Conservation (phyloP, 2,888 invertebrate species). For the Rhaphigaster nebulosa region DNA sequence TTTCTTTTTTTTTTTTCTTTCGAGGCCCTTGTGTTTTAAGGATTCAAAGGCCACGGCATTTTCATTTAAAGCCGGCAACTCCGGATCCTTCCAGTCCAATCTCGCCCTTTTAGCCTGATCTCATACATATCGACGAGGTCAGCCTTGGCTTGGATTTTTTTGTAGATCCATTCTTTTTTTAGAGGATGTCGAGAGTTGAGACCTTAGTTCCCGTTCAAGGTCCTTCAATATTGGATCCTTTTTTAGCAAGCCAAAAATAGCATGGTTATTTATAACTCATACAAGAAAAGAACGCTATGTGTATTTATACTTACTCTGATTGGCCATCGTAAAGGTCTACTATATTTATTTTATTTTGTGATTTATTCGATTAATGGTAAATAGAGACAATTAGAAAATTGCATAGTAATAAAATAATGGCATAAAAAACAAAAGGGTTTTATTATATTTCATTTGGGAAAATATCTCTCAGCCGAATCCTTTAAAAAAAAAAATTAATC, state of each 20-base stretch:
- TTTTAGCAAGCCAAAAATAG: background rate
- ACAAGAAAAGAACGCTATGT: background rate
- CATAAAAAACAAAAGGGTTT: too few species aligned
- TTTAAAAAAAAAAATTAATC: too few species aligned
- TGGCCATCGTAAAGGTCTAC: background rate
- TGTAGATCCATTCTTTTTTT: background rate
- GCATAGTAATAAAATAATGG: too few species aligned
- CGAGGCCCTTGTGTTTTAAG: conserved; percentile 1
- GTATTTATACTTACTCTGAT: background rate
- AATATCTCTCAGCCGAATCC: too few species aligned
- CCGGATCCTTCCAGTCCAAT: background rate
- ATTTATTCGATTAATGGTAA: background rate
- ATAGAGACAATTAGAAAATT: background rate
- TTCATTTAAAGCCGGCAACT: background rate
- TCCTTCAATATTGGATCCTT: background rate
- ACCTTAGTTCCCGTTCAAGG: background rate
- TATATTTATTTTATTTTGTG: background rate
- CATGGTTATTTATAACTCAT: background rate
- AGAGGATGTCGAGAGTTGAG: background rate
- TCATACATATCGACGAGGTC: conserved; percentile 12
- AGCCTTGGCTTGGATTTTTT: background rate
- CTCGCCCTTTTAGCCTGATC: background rate
- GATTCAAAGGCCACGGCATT: conserved; percentile 10
- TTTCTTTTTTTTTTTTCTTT: background rate
- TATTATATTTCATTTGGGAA: too few species aligned